phyloP scores from a whole-genome alignment of 2,113 vertebrate genomes.

The Hyla sarda region DNA sequence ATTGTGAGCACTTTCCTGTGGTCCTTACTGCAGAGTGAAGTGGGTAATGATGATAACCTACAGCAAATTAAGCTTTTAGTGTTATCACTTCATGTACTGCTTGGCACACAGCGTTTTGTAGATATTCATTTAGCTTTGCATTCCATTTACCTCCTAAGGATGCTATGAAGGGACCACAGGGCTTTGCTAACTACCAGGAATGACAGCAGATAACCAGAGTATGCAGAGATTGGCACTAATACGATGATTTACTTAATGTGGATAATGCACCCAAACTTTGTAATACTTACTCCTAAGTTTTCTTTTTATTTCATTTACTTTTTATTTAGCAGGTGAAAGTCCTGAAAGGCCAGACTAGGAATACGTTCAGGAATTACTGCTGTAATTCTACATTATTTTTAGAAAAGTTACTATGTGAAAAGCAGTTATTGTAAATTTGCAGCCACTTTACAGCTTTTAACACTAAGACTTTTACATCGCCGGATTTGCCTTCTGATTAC shows the following conservation, averaged over 20 bases:
- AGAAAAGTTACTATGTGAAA: background rate
- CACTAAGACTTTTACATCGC: background rate
- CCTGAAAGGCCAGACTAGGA: background rate
- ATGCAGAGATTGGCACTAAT: conserved; percentile 6
- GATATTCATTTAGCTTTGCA: conserved; percentile 39
- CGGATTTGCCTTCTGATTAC: too few species aligned
- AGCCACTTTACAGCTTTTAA: background rate
- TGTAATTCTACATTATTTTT: background rate
- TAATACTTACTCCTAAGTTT: conserved; percentile 1
- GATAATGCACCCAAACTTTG: conserved; percentile 19
- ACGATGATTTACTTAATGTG: conserved; percentile 29
- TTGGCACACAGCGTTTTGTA: conserved; percentile 27
- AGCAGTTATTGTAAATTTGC: background rate
- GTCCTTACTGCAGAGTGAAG: conserved; percentile 22
- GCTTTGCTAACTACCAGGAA: conserved; percentile 5
- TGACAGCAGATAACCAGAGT: background rate
- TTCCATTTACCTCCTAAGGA: conserved; percentile 35
- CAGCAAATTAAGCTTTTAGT: conserved; percentile 51
- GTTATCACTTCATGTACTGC: conserved; percentile 37
- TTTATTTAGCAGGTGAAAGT: background rate
- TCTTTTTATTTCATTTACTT: background rate
- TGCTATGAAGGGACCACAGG: background rate
- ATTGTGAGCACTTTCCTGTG: background rate
- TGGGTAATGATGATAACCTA: conserved; percentile 44
- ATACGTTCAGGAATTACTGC: background rate